A percentile compares a stretch with the other conserved stretches of the same genome.
phyloP scores from a whole-genome alignment of 2,797 vertebrate species.

The Fundulus diaphanus region DNA sequence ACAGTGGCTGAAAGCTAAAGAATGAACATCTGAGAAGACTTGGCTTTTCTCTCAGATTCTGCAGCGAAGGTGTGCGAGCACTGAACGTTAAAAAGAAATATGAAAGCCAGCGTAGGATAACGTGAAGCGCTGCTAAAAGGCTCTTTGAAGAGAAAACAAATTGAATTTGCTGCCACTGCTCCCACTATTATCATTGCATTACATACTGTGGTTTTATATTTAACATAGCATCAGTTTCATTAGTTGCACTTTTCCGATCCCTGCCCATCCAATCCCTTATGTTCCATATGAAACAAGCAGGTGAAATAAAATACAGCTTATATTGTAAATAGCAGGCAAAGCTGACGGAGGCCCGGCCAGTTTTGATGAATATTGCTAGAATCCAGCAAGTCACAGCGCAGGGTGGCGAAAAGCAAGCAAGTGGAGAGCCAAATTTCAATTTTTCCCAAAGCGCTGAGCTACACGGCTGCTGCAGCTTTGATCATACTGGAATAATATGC shows the following conservation, averaged over 20 bases:
- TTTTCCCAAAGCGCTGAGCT: constrained; percentile 68
- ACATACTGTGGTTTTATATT: constrained; percentile 2
- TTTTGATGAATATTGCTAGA: constrained; percentile 47
- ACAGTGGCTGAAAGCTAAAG: not conserved
- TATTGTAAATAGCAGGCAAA: constrained; percentile 27
- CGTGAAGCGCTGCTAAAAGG: not conserved
- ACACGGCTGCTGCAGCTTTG: constrained; percentile 66
- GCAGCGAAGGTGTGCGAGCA: not conserved
- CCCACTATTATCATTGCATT: not conserved
- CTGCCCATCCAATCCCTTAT: not conserved
- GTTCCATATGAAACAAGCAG: not conserved
- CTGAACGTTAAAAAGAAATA: not conserved
- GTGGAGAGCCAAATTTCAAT: constrained; percentile 64
- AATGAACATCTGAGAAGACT: not conserved
- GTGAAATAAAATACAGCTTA: not conserved
- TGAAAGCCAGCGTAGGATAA: not conserved
- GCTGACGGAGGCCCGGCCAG: constrained; percentile 16
- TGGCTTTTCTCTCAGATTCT: not conserved
- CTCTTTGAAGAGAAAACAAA: constrained; percentile 10
- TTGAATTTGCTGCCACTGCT: not conserved
- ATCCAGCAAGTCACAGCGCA: constrained; percentile 17
- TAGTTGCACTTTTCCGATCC: constrained; percentile 12
- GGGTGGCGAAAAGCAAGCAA: constrained; percentile 41
- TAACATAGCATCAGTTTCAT: constrained; percentile 19
- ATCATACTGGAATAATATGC: constrained; percentile 72